Evolutionary conservation across 2,113 vertebrate species (phyloP), one percentile per base, ranked within the genome.

Genomic region (Lagenorhynchus albirostris): DNA sequence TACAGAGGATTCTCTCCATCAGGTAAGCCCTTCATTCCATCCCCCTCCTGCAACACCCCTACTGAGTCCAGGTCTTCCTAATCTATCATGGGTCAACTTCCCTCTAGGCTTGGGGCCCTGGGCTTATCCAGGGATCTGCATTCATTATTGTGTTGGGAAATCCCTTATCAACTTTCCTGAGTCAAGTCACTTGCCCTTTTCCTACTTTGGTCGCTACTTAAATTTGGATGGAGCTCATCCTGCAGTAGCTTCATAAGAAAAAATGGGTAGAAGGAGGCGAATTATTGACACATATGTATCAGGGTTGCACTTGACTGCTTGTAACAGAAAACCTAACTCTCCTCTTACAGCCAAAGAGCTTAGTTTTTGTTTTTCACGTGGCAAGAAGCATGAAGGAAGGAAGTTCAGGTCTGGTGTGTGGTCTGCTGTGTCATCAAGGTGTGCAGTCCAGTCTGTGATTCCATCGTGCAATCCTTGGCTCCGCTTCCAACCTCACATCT

Each of bases 11-110:
- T 15, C 0, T 6, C 33, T 68, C 29, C 5, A 0, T n/a, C 60
- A 50, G 38, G 38, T 7, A 12, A 47, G 29, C 29, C 38, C n/a
- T 17, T 29, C 0, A 0, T 41, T 7, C 20, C 53, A 3, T 7
- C 41, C 20, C 31, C 29, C 53, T 62, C 63, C 8, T 29, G 12
- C 33, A 41, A 3, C 15, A 12, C 11, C 31, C 1, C 1, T 13
- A 31, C 44, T 10, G 36, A n/a, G 31, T 14, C 47, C 71, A 13
- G 1, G 36, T 26, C 20, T 47, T 25, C 21, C 60, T 38, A 62
- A 14, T 13, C 17, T 4, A 2, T 1, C 0, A 0, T 2, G n/a
- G 63, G 11, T 17, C 26, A 2, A 4, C 6, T 20, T 36, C 10
- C 18, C 21, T 3, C 58, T 3, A 12, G 26, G 21, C 47, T 21